Base-by-base conservation (phyloP, 2,797 vertebrate genomes). In the Tadarida brasiliensis region DNA sequence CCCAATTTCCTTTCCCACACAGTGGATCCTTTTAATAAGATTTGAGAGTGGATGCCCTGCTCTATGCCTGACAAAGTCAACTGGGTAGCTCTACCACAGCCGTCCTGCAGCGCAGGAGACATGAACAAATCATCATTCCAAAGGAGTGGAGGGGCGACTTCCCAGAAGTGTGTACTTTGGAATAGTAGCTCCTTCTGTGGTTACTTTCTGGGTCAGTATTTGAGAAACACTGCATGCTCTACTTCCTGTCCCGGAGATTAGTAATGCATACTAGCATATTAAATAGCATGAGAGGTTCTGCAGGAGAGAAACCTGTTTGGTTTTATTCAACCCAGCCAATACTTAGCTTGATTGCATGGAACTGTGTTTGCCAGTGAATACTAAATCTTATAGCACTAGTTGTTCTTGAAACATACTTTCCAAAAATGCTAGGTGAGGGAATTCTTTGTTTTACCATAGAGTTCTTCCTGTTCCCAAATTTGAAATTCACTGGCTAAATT, bases 391-490 rank as follows among this genome's bases (percentile, higher is more conserved):
- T n/a, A 91, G 33, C 19, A 49, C 14, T 73, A 30, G 2, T 67
- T 93, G 49, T 9, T 73, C 30, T 35, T 68, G 30, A 16, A 87
- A 88, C 20, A 24, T 33, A 49, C 7, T 54, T 94, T 77, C 33
- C 8, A 4, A 74, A 92, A 92, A 65, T 15, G 65, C 61, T 63
- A 54, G 49, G 67, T 65, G 51, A 85, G 5, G 39, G 4, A 63
- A 63, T 74, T 94, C 24, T 91, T 54, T 87, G 22, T 90, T 84
- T 94, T 84, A 54, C 1, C 7, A n/a, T 59, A 87, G 51, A 83
- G 17, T 10, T 39, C 20, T 87, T n/a, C 22, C 81, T 65, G 3
- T 33, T 80, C 44, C n/a, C 24, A 81, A 77, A n/a, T 84, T 77
- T 89, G 39, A 91, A 90, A 14, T n/a, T 16, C 17, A 49, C 7